phyloP scores from a whole-genome alignment of 1,140 invertebrate genomes.

The Papilio aristodemus region DNA sequence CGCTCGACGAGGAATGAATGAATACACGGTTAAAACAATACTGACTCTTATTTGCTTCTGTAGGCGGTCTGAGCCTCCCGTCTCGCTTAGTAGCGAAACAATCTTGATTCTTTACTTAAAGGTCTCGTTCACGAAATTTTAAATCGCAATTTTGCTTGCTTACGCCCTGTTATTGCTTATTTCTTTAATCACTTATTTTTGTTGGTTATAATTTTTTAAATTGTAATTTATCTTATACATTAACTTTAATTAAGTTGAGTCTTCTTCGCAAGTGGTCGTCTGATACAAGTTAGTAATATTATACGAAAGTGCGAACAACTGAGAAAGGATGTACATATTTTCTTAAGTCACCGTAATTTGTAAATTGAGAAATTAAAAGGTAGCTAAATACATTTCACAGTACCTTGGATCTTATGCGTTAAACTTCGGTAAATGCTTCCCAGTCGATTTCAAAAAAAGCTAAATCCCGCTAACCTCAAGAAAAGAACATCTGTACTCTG shows the following conservation, averaged over 20 bases:
- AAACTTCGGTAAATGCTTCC: no score
- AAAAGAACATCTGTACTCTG: no score
- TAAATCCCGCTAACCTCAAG: no score
- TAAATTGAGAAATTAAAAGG: no score
- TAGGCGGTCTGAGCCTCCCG: conserved; percentile 12
- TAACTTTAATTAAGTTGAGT: neutral
- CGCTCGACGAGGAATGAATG: conserved; percentile 28
- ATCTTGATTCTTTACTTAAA: conserved; percentile 27
- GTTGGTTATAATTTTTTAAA: neutral
- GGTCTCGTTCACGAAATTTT: conserved; percentile 30
- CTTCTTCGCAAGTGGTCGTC: neutral
- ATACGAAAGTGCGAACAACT: no score
- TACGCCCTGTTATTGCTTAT: neutral
- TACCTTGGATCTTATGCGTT: no score
- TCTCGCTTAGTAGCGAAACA: conserved; percentile 26
- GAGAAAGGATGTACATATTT: no score
- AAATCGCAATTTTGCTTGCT: conserved; percentile 19
- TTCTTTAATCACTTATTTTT: neutral
- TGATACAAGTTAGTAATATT: neutral
- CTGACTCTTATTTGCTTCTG: conserved; percentile 28
- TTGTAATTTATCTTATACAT: neutral
- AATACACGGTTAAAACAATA: conserved; percentile 33
- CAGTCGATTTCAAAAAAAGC: no score
- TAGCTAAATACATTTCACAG: no score
- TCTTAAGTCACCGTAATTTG: no score